Conservation (phyloP, 2,888 invertebrate genomes). For the Drosophila tripunctata region DNA sequence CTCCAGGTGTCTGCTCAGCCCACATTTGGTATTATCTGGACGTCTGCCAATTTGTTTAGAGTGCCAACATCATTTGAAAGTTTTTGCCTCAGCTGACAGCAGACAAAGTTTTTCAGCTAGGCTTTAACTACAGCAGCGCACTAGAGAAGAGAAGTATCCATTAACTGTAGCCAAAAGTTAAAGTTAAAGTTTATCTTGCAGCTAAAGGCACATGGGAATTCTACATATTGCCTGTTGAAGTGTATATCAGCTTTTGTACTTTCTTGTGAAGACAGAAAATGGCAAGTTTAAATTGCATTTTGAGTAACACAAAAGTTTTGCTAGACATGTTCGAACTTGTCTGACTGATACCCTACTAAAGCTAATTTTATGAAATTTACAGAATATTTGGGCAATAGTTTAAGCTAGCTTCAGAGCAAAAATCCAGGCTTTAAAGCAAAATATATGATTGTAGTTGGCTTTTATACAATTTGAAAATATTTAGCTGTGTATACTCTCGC, state of each 20-base stretch:
- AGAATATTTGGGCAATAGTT: neutral
- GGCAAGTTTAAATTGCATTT: conserved; percentile 17
- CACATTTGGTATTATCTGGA: conserved; percentile 30
- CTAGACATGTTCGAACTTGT: neutral
- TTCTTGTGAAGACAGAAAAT: conserved; percentile 1
- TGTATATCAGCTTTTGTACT: conserved; percentile 6
- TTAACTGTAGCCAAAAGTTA: conserved; percentile 34
- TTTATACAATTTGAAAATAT: too few species aligned
- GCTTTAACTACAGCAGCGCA: conserved; percentile 20
- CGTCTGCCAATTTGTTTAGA: conserved; percentile 34
- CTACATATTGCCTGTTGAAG: conserved; percentile 5
- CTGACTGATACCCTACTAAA: neutral
- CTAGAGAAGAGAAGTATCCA: conserved; percentile 25
- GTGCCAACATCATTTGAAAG: neutral
- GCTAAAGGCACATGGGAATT: conserved; percentile 19
- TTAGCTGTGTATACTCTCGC: too few species aligned
- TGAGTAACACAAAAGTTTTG: conserved; percentile 2
- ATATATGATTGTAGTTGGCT: too few species aligned
- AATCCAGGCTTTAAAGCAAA: neutral
- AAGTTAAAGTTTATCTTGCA: conserved; percentile 43
- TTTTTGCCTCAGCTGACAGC: conserved; percentile 17
- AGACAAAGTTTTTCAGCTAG: conserved; percentile 37
- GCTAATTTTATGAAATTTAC: neutral
- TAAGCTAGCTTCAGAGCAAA: neutral
- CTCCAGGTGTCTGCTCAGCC: conserved; percentile 21